Evolutionary conservation across 2,888 invertebrate species (phyloP).

Genomic region (Habrosyne pyritoides): DNA sequence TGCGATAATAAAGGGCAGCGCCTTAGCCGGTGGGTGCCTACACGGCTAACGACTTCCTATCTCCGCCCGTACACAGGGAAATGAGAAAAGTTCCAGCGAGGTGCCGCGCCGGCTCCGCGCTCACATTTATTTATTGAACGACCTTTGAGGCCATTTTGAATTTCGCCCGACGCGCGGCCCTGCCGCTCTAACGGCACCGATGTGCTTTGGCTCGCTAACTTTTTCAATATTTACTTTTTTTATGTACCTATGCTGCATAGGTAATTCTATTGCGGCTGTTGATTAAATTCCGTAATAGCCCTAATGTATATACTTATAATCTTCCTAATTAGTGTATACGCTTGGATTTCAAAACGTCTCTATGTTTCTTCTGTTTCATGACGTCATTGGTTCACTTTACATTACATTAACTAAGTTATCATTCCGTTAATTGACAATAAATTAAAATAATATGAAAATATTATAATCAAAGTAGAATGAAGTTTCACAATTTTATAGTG

Average conservation of each 20-base stretch:
- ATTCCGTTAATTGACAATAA: no score
- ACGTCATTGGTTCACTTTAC: no score
- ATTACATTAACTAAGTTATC: no score
- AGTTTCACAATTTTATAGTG: no score
- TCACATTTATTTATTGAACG: constrained; percentile 35
- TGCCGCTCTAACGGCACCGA: constrained; percentile 16
- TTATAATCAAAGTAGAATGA: no score
- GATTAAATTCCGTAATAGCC: background rate
- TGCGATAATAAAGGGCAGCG: constrained; percentile 4
- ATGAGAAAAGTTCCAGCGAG: constrained; percentile 39
- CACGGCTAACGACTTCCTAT: background rate
- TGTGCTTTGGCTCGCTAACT: constrained; percentile 17
- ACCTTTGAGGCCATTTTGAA: constrained; percentile 30
- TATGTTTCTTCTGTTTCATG: no score
- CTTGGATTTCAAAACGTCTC: no score
- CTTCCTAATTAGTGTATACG: background rate
- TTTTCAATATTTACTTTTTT: constrained; percentile 24
- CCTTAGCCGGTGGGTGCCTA: background rate
- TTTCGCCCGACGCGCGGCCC: constrained; percentile 13
- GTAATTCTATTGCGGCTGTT: constrained; percentile 10
- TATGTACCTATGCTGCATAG: constrained; percentile 8
- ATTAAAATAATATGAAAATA: no score
- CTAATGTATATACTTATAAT: background rate
- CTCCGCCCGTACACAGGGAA: constrained; percentile 17
- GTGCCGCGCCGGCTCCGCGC: constrained; percentile 17